Evolutionary conservation across 2,113 vertebrate species (phyloP).

Genomic region (Dicerorhinus sumatrensis): DNA sequence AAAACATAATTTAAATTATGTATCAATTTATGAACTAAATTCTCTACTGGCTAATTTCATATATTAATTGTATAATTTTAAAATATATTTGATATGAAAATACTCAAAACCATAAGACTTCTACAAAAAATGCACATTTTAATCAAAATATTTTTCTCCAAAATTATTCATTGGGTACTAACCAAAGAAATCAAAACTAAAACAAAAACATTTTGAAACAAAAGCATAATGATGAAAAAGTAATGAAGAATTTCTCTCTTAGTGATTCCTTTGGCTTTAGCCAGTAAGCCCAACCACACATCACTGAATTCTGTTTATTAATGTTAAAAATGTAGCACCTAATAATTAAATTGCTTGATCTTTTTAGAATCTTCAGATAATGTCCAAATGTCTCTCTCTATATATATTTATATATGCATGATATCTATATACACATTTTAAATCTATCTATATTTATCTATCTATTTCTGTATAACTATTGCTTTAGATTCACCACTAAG

Average conservation of each 20-base stretch:
- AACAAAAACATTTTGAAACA: background rate
- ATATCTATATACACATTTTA: background rate
- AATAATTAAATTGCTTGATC: background rate
- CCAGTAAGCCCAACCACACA: background rate
- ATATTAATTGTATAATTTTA: background rate
- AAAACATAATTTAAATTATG: background rate
- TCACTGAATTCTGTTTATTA: background rate
- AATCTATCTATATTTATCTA: background rate
- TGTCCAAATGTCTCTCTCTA: background rate
- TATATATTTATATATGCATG: background rate
- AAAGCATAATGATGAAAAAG: background rate
- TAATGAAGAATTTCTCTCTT: background rate
- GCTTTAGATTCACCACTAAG: background rate
- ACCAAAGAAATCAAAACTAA: background rate
- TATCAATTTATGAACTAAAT: background rate
- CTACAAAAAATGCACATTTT: background rate
- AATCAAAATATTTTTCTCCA: background rate
- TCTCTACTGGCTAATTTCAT: background rate
- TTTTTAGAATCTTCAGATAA: background rate
- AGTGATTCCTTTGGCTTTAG: background rate
- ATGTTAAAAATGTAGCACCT: background rate
- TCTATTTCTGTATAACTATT: background rate
- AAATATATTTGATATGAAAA: background rate
- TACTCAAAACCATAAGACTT: background rate
- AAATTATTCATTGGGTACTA: background rate